A percentile compares a stretch with the other conserved stretches of the same genome.
phyloP scores from a whole-genome alignment of 2,797 vertebrate genomes.

The Otolemur crassicaudatus region DNA sequence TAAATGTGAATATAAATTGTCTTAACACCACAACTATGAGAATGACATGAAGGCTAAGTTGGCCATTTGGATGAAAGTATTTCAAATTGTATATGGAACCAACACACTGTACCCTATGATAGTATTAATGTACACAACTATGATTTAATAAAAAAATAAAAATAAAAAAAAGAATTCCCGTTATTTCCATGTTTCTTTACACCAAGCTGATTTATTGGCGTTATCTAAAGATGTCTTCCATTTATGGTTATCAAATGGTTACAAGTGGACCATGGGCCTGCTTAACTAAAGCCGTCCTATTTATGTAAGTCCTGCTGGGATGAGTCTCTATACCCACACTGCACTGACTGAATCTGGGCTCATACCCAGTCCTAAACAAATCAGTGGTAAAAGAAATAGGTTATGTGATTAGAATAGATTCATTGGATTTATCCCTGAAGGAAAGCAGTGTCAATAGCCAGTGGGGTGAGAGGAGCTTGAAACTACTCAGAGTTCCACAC shows the following conservation, averaged over 20 bases:
- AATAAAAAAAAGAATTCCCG: not conserved
- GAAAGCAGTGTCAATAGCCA: not conserved
- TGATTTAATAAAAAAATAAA: too few species aligned
- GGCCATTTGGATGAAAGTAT: too few species aligned
- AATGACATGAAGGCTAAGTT: too few species aligned
- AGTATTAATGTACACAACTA: too few species aligned
- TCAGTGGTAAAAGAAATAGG: not conserved
- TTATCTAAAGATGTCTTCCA: not conserved
- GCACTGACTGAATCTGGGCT: not conserved
- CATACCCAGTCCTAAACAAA: not conserved
- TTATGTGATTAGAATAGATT: not conserved
- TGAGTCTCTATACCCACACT: not conserved
- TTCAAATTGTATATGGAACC: too few species aligned
- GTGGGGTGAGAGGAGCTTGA: not conserved
- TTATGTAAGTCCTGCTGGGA: not conserved
- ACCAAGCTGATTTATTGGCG: not conserved
- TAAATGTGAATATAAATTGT: too few species aligned
- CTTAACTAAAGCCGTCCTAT: not conserved
- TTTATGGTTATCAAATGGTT: not conserved
- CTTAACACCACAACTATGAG: too few species aligned
- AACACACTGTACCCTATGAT: too few species aligned
- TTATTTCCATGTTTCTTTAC: not conserved
- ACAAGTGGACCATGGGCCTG: not conserved
- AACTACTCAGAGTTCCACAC: not conserved
- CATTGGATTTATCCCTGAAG: not conserved